Base-by-base conservation (phyloP, 2,888 invertebrate species). In the Sphaerophoria rueppellii region DNA sequence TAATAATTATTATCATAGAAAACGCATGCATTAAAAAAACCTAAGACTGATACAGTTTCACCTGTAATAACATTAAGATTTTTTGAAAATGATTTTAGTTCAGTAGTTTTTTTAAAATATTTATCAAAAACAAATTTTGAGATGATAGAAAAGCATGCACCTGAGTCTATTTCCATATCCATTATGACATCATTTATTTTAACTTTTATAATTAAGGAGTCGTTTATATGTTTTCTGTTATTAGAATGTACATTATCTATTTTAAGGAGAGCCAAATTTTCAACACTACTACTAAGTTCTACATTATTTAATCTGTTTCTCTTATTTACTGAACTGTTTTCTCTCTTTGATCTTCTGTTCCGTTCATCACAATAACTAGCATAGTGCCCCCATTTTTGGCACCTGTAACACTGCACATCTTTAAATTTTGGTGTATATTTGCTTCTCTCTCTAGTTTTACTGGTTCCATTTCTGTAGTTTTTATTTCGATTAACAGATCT, bases 221-320 rank as follows among this genome's bases (percentile, higher is more conserved):
- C 24, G 24, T 24, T 24, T 24, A 24, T 24, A 24, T 24, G 24
- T 24, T 24, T 24, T 24, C 24, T 24, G 16, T 11, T 6, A 16
- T 16, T 6, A 16, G 2, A 16, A 61, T 55, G 14, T 61, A 54
- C 43, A 54, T 54, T 72, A 55, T 54, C 61, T 46, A 73, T 63
- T 58, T 52, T 61, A 32, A 73, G 54, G 61, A 63, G 54, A 55
- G 73, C 61, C 54, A 63, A 24, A 46, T 54, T 73, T 11, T 43
- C 32, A 63, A 73, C 34, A 54, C 54, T 14, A 46, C 63, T 63
- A 6, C 50, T 73, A 46, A 55, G 12, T 11, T 73, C 35, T 16
- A 55, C 54, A 14, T 55, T 54, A 73, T 73, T 14, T 73, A 52
- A 57, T 57, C 72, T 65, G 54, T 65, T n/a, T 55, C 63, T 65